Evolutionary conservation across 2,113 vertebrate genomes (phyloP), one percentile per base, ranked within the genome.

Genomic region (Etia nguti): DNA sequence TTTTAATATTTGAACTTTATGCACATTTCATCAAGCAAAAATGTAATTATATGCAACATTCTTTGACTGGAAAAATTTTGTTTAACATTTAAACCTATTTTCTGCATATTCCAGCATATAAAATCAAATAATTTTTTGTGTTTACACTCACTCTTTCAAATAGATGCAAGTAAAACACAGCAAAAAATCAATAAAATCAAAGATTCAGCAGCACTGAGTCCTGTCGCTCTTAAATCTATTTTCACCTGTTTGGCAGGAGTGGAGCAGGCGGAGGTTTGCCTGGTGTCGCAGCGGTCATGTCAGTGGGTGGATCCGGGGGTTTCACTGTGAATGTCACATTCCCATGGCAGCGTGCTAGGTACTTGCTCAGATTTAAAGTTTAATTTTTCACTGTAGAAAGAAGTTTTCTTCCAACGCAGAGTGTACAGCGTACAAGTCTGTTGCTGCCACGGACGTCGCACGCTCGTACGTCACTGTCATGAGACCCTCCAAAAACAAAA

Each of bases 301-400:
- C 31, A 65, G 31, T 62, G 4, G 59, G 59, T 9, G 29, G 29
- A 31, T 10, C 15, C 0, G 16, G 9, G 1, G 31, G 10, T n/a
- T 65, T 65, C 1, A 4, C 18, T 65, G 10, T n/a, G 31, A n/a
- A 36, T 65, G 7, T 65, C 31, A 36, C 31, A 65, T 36, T 62
- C 31, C 31, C 1, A 0, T 62, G 31, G 31, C 0, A 18, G 1
- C 18, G 0, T 62, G 59, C 18, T 62, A 10, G 2, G 59, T n/a
- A 18, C 10, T 36, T 1, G 31, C 31, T 62, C 59, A 36, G 31
- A 62, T 62, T 36, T 62, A 3, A 62, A 62, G 59, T 11, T 36
- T 7, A 10, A 62, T 62, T 62, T 62, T 36, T 62, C 1, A 3
- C 31, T 4, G 0, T 62, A 36, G 59, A 62, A 62, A 36, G 36